Percentiles rank a stretch among this genome's conserved stretches.
Conservation (phyloP, 2,113 vertebrate species). For the Lagenorhynchus albirostris region DNA sequence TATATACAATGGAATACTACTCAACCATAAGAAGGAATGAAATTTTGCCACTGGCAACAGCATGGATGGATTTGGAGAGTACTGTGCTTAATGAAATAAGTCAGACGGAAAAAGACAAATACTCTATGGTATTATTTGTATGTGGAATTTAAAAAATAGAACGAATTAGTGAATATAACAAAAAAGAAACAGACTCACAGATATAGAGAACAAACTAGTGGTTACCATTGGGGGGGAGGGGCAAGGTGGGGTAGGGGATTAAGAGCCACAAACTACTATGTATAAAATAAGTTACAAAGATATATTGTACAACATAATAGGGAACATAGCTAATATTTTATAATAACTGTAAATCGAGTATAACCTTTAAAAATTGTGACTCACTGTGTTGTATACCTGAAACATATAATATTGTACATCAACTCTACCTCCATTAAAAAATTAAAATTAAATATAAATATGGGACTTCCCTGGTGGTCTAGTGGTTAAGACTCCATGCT, state of each 20-base stretch:
- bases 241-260: background rate
- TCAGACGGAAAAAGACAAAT: background rate
- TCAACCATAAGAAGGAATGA: background rate
- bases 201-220: background rate
- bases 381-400: background rate
- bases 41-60: background rate
- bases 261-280: background rate
- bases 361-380: background rate
- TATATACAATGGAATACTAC: background rate
- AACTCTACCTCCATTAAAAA: background rate
- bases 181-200: background rate
- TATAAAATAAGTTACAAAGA: background rate
- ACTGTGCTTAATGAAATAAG: background rate
- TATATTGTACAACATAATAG: background rate
- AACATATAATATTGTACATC: background rate
- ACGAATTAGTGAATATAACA: background rate
- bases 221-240: background rate
- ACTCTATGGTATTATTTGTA: background rate
- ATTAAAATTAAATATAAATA: background rate
- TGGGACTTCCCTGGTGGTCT: too few species aligned
- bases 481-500: too few species aligned
- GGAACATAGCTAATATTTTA: background rate
- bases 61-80: background rate
- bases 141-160: background rate
- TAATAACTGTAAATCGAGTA: too few species aligned